Percentiles rank a stretch among this genome's conserved stretches.
These are phyloP conservation scores for Ispidina lecontei DNA, from an alignment of 2,797 vertebrate genomes.

Conservation along the genomic window DNA sequence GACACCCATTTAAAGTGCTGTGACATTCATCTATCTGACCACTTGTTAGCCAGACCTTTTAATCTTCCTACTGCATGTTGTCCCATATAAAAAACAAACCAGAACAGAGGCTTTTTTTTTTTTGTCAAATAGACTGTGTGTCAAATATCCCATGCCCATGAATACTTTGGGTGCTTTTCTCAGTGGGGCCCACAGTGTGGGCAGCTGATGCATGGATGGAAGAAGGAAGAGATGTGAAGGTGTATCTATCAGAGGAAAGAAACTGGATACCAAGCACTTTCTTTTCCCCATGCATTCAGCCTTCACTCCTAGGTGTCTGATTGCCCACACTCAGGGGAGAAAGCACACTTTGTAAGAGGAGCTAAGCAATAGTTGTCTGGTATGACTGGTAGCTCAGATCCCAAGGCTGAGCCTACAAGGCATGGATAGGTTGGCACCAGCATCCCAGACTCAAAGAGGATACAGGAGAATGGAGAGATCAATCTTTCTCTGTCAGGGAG, in stretches of 20 bases:
- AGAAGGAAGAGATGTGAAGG: not conserved
- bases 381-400: not conserved
- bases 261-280: not conserved
- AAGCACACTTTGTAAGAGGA: not conserved
- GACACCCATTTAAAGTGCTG: not conserved
- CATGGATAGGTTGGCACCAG: not conserved
- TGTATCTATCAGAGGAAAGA: not conserved
- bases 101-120: not conserved
- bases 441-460: not conserved
- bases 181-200: not conserved
- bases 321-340: not conserved
- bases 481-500: not conserved
- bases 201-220: not conserved
- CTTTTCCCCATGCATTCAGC: not conserved
- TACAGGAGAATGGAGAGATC: not conserved
- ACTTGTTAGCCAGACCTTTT: not conserved
- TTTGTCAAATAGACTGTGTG: not conserved
- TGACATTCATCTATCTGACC: not conserved
- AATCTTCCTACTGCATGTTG: not conserved
- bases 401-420: not conserved
- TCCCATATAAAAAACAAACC: no score
- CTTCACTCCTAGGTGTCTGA: not conserved
- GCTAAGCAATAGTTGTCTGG: not conserved
- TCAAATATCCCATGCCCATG: not conserved
- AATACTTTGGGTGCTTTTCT: slow-evolving; percentile 22